These are phyloP conservation scores for Craseonycteris thonglongyai DNA, from an alignment of 2,113 vertebrate species.

Conservation along the genomic window DNA sequence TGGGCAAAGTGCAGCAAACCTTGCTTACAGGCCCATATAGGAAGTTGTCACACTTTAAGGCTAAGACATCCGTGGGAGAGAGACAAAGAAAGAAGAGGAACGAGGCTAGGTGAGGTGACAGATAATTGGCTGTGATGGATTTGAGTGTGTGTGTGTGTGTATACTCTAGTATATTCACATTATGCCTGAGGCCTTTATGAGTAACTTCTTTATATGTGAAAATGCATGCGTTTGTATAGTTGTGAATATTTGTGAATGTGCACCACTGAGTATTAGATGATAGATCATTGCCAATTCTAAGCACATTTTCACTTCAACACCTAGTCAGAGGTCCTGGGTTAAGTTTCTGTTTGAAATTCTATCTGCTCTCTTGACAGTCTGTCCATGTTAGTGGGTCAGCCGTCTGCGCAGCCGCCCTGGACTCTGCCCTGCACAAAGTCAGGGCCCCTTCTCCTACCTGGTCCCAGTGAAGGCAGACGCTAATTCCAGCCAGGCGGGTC, in stretches of 20 bases:
- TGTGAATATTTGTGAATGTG: background rate
- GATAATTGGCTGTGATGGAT: background rate
- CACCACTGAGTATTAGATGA: background rate
- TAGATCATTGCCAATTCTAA: conserved; percentile 39
- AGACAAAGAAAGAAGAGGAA: background rate
- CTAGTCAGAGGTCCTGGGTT: conserved; percentile 33
- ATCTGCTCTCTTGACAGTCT: conserved; percentile 43
- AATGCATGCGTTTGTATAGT: background rate
- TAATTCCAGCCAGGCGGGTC: background rate
- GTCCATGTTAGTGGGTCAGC: conserved; percentile 48
- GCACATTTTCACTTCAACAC: conserved; percentile 36
- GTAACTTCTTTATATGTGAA: background rate
- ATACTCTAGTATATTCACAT: background rate
- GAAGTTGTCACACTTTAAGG: background rate
- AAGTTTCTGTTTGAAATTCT: conserved; percentile 63
- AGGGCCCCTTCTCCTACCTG: background rate
- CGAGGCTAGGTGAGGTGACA: background rate
- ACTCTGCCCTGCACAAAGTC: background rate
- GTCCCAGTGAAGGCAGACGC: background rate
- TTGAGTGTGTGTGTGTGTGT: background rate
- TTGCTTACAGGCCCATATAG: background rate
- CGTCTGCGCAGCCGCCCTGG: background rate
- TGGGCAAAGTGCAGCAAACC: background rate
- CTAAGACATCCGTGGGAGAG: background rate
- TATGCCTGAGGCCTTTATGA: background rate